phyloP scores from a whole-genome alignment of 2,113 vertebrate species.

The Sisor rabdophorus region DNA sequence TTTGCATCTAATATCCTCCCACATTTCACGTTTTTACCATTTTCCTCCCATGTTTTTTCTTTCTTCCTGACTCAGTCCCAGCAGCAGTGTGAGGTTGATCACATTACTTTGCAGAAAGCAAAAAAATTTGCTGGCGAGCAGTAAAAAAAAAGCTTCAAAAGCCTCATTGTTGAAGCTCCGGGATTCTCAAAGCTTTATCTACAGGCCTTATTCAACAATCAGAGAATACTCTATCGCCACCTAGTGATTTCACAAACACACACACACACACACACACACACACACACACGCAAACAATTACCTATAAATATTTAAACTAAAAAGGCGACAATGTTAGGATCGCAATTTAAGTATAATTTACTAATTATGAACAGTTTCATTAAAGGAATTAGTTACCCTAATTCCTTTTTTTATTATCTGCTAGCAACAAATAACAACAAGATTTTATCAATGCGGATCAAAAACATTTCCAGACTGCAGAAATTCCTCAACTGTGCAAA shows the following conservation, averaged over 20 bases:
- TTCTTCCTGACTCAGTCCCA: constrained; percentile 58
- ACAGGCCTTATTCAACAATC: constrained; percentile 3
- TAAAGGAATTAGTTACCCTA: too few species aligned
- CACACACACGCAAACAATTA: not conserved
- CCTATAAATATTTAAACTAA: not conserved
- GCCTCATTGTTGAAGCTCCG: constrained; percentile 44
- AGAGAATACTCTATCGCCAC: constrained; percentile 36
- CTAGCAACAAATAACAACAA: too few species aligned
- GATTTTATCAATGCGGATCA: too few species aligned
- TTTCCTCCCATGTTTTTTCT: constrained; percentile 18
- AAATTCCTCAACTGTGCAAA: too few species aligned
- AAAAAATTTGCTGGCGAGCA: constrained; percentile 47
- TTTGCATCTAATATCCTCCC: not conserved
- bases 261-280: not conserved
- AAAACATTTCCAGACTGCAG: too few species aligned
- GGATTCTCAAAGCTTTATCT: constrained; percentile 1
- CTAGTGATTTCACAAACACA: constrained; percentile 39
- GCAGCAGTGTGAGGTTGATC: constrained; percentile 58
- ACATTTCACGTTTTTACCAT: not conserved
- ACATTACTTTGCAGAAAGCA: constrained; percentile 56
- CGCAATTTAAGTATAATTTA: too few species aligned
- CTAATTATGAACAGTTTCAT: too few species aligned
- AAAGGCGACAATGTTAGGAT: too few species aligned
- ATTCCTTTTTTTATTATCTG: too few species aligned
- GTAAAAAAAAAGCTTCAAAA: constrained; percentile 46